Conservation (phyloP, 2,888 invertebrate genomes). For the Unio pictorum region DNA sequence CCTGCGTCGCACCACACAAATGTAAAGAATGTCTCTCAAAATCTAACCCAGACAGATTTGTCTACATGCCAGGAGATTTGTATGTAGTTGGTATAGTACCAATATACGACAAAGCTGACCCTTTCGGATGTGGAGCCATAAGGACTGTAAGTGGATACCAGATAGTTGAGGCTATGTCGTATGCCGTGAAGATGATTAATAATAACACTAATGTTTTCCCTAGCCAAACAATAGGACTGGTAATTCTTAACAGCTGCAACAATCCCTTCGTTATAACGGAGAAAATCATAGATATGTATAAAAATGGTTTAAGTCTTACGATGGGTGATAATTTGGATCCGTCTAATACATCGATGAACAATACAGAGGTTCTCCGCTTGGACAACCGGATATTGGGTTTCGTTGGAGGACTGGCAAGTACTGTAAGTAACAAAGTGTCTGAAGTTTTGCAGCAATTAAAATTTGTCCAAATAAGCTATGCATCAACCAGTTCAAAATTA, state of each 20-base stretch:
- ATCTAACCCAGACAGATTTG: conserved; percentile 7
- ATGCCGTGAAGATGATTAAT: conserved; percentile 22
- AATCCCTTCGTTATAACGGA: conserved; percentile 20
- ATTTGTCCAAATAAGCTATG: conserved; percentile 27
- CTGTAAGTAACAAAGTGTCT: conserved; percentile 22
- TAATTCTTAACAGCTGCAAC: conserved; percentile 36
- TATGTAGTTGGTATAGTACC: conserved; percentile 35
- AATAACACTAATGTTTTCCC: conserved; percentile 11
- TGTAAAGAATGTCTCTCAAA: conserved; percentile 24
- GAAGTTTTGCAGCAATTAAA: conserved; percentile 14
- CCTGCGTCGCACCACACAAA: conserved; percentile 9
- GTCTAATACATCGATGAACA: neutral
- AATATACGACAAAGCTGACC: conserved; percentile 15
- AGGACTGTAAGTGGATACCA: conserved; percentile 16
- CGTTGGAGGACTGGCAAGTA: conserved; percentile 25
- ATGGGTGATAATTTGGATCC: conserved; percentile 7
- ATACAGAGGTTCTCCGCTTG: neutral
- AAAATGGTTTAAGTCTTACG: conserved; percentile 9
- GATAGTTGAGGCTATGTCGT: conserved; percentile 26
- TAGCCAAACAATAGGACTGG: conserved; percentile 20
- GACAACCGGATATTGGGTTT: conserved; percentile 27
- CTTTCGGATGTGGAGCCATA: conserved; percentile 21
- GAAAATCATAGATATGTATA: conserved; percentile 22
- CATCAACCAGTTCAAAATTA: conserved; percentile 24
- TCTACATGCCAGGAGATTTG: conserved; percentile 28